A percentile compares a stretch with the other conserved stretches of the same genome.
phyloP scores from a whole-genome alignment of 2,113 vertebrate genomes.

The Mirounga angustirostris region DNA sequence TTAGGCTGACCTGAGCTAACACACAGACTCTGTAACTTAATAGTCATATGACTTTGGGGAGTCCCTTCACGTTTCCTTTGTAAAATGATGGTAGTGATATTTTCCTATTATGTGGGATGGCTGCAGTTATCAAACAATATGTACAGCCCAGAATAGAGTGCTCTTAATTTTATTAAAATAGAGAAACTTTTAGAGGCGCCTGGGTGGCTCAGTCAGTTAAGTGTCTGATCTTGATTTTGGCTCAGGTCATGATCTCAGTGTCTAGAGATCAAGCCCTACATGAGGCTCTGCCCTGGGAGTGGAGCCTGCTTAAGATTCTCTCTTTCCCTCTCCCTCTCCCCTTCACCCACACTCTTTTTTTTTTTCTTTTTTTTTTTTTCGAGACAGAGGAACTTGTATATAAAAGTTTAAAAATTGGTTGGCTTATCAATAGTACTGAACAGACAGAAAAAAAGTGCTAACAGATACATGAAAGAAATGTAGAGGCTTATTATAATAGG shows the following conservation, averaged over 20 bases:
- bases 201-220: not conserved
- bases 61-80: not conserved
- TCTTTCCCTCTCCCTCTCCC: not conserved
- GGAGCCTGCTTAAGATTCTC: not conserved
- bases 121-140: not conserved
- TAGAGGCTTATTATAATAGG: not conserved
- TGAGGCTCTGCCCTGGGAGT: not conserved
- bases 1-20: not conserved
- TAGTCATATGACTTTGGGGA: not conserved
- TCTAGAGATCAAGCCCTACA: not conserved
- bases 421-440: not conserved
- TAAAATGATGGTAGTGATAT: not conserved
- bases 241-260: not conserved
- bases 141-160: not conserved
- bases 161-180: slow-evolving; percentile 52
- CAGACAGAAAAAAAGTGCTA: not conserved
- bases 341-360: not conserved
- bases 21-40: not conserved
- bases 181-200: not conserved
- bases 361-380: too few species aligned
- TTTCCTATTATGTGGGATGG: not conserved
- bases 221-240: not conserved
- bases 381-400: not conserved
- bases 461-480: not conserved
- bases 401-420: not conserved